Evolutionary conservation across 2,888 invertebrate genomes (phyloP).

Genomic region (Calameuta pallipes): DNA sequence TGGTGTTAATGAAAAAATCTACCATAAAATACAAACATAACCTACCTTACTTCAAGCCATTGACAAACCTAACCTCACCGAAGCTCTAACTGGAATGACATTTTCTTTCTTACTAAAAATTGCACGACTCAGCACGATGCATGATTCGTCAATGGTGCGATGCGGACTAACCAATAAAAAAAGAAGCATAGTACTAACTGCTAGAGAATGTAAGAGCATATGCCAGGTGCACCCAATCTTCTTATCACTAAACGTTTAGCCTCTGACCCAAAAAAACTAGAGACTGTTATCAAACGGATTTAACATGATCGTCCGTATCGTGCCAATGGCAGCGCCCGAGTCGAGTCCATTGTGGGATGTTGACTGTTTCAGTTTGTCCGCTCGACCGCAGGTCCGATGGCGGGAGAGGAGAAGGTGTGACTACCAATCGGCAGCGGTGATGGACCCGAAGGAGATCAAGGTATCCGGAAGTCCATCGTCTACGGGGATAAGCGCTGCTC

Average conservation of each 20-base stretch:
- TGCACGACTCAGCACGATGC: conserved; percentile 9
- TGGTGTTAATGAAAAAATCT: background rate
- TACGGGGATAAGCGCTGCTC: conserved; percentile 17
- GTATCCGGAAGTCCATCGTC: conserved; percentile 19
- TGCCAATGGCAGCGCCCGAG: conserved; percentile 56
- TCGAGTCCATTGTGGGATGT: conserved; percentile 54
- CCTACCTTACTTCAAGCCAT: background rate
- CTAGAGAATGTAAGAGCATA: background rate
- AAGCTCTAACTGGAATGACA: background rate
- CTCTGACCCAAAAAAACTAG: background rate
- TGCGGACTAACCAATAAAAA: conserved; percentile 49
- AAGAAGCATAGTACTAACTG: conserved; percentile 13
- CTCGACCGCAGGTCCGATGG: conserved; percentile 75
- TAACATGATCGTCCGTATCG: conserved; percentile 51
- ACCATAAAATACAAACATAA: background rate
- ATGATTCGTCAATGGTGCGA: conserved; percentile 58
- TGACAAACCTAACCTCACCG: background rate
- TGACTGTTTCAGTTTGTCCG: conserved; percentile 80
- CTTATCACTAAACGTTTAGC: background rate
- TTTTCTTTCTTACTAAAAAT: conserved; percentile 1
- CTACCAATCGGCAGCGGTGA: conserved; percentile 68
- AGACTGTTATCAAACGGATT: background rate
- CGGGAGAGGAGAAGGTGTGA: conserved; percentile 87
- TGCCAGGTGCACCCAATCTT: background rate
- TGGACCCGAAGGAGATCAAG: conserved; percentile 55